Evolutionary conservation across 1,140 invertebrate genomes (phyloP), one percentile per base, ranked within the genome.

Genomic region (Formica selysi): DNA sequence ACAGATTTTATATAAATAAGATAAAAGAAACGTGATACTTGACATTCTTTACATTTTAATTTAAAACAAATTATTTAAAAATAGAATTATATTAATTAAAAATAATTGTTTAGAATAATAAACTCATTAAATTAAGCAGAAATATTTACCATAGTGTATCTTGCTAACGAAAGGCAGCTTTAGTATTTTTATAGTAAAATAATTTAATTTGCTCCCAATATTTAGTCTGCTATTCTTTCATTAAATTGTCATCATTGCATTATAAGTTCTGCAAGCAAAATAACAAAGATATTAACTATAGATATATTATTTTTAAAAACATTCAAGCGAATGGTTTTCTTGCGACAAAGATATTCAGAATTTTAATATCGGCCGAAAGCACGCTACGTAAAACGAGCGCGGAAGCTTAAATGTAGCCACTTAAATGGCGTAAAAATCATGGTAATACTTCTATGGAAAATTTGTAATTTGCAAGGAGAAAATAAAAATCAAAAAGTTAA

Each of bases 221-320:
- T 29, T 38, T 54, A 76, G 0, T 76, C 4, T 41, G 13, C 13
- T 48, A 48, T 61, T 38, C 13, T 61, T 61, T 62, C 5, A 4
- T 13, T 62, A 62, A 62, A 62, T 2, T 61, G 10, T 61, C 4
- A 61, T 74, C n/a, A 22, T 10, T 5, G 32, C 4, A 1, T 32
- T 11, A n/a, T 44, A 44, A 13, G 4, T 29, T 32, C 3, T 38
- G 13, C n/a, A n/a, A 22, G 22, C 36, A 10, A 68, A 26, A 38
- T 67, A 54, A n/a, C 1, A n/a, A 1, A 13, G 10, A 26, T 59
- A 76, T 64, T 26, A 54, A 3, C 22, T 29, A 38, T 19, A 80
- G 10, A 70, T 22, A 13, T 54, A 67, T 67, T 36, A 80, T 80
- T 70, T 80, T 70, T 51, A 19, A 38, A 51, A 5, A 68, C 38